Percentiles rank a stretch among this genome's conserved stretches.
Evolutionary conservation across 2,888 invertebrate species (phyloP).

Genomic region (Patella pellucida): DNA sequence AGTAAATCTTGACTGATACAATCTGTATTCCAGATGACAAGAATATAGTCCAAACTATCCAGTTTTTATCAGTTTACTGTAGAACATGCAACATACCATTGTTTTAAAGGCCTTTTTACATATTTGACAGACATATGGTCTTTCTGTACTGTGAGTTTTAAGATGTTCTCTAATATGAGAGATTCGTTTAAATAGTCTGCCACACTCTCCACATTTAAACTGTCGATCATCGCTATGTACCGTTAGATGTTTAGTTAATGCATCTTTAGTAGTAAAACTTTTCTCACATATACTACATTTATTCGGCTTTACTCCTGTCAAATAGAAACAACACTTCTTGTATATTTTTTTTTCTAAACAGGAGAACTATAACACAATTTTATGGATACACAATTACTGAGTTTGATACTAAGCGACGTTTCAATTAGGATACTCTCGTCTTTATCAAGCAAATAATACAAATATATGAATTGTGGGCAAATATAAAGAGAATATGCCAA

Average conservation of each 20-base stretch:
- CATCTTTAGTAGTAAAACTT: conserved; percentile 63
- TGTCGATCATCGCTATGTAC: conserved; percentile 62
- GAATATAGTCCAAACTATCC: no score
- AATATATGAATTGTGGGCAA: no score
- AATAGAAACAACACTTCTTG: neutral
- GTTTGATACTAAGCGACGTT: no score
- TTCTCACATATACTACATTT: conserved; percentile 61
- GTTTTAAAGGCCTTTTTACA: conserved; percentile 68
- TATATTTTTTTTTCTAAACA: neutral
- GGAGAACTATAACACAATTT: no score
- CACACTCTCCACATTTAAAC: conserved; percentile 69
- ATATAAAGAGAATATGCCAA: no score
- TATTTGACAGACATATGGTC: conserved; percentile 60
- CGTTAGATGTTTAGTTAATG: conserved; percentile 63
- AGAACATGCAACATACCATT: conserved; percentile 50
- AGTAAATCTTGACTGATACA: no score
- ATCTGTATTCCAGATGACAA: neutral
- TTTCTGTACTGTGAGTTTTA: conserved; percentile 61
- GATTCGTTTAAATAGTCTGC: conserved; percentile 68
- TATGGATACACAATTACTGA: no score
- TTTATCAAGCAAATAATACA: no score
- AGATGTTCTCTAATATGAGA: conserved; percentile 68
- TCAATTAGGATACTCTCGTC: no score
- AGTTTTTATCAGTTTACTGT: no score
- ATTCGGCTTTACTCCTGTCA: conserved; percentile 61